Percentiles rank a stretch among this genome's conserved stretches.
Evolutionary conservation across 2,888 invertebrate genomes (phyloP).

Genomic region (Arctia plantaginis): DNA sequence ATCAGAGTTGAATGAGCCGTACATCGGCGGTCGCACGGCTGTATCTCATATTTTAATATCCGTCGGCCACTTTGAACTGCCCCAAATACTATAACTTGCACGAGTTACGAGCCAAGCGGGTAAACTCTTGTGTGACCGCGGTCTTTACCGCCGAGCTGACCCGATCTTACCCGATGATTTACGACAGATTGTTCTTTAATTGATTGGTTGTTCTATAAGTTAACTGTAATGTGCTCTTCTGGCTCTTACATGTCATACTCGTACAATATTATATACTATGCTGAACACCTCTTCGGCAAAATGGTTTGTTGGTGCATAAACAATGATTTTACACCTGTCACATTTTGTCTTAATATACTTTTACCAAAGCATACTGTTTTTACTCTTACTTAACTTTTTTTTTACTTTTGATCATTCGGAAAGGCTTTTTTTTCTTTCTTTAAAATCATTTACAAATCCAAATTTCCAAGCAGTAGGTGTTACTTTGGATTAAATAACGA

Average conservation of each 20-base stretch:
- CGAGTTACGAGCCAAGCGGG: slow-evolving; percentile 78
- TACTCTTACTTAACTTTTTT: background rate
- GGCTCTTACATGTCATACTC: slow-evolving; percentile 3
- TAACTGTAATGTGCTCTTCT: slow-evolving; percentile 28
- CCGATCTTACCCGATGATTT: slow-evolving; percentile 62
- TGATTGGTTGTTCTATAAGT: slow-evolving; percentile 54
- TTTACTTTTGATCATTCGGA: background rate
- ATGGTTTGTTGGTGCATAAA: slow-evolving; percentile 11
- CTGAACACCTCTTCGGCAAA: background rate
- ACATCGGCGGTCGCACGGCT: slow-evolving; percentile 72
- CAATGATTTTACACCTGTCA: slow-evolving; percentile 3
- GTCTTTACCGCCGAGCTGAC: slow-evolving; percentile 61
- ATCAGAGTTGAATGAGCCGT: slow-evolving; percentile 76
- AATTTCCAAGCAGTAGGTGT: slow-evolving; percentile 34
- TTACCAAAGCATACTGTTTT: background rate
- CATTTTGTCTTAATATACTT: background rate
- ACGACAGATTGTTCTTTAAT: slow-evolving; percentile 71
- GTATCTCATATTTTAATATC: slow-evolving; percentile 82
- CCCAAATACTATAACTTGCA: slow-evolving; percentile 83
- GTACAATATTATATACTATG: background rate
- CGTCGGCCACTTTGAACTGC: slow-evolving; percentile 82
- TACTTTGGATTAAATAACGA: slow-evolving; percentile 46
- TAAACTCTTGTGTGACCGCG: slow-evolving; percentile 70
- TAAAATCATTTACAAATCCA: slow-evolving; percentile 39
- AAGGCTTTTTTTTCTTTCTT: slow-evolving; percentile 6